Base-by-base conservation (phyloP, 2,797 vertebrate species). In the Xerus rutilus region DNA sequence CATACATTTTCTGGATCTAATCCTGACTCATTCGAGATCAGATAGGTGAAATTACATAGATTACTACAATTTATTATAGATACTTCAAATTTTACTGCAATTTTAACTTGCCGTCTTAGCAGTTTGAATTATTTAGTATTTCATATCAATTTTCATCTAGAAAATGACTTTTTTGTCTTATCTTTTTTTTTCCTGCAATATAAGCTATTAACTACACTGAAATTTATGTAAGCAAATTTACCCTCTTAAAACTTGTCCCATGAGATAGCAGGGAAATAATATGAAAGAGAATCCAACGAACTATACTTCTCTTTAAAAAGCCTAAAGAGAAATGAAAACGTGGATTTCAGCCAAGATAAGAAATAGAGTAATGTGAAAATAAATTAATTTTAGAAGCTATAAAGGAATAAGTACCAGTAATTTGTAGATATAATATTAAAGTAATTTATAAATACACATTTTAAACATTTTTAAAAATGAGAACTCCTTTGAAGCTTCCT, bases 301-400 rank as follows among this genome's bases (percentile, higher is more conserved):
- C 11, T 78, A 20, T 43, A 30, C 25, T 47, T 93, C 13, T 88
- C 52, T 86, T 95, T 85, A 88, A 84, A 62, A 8, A 57, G n/a
- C 20, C 39, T 76, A 32, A 91, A 57, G 76, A 85, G 25, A 64
- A 78, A 73, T 45, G 30, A 91, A 89, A 81, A 77, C 59, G 47
- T 83, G 94, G 84, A 94, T 93, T 92, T 84, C 32, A 72, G 89
- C 90, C 86, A 98, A 95, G 86, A 70, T 65, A 74, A 89, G 35
- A 88, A 92, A 84, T 62, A 91, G 52, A 95, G 47, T 91, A 95
- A 97, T 95, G 69, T n/a, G 67, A 94, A 97, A 96, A 95, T 86
- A 94, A 86, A 96, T 95, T 96, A 93, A 95, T 94, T 95, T 96
- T 85, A 97, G 81, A 96, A 97, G 64, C 76, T 91, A 93, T 94